These are phyloP conservation scores for Dendronephthya gigantea DNA, from an alignment of 64 coral and sea anemone species.

Conservation along the genomic window DNA sequence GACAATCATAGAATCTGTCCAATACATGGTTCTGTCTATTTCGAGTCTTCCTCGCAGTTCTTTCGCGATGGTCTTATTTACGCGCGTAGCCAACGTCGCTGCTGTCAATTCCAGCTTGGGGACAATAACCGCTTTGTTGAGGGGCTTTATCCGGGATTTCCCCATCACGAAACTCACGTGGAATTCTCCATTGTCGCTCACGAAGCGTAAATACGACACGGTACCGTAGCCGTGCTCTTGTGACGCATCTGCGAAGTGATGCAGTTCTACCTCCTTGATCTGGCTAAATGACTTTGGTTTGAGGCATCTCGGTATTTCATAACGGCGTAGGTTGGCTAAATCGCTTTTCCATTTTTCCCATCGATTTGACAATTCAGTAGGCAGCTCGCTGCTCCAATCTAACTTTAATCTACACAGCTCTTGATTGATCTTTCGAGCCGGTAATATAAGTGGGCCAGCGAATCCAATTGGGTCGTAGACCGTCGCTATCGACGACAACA, in stretches of 20 bases:
- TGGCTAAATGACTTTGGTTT: constrained; percentile 9
- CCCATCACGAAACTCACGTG: background rate
- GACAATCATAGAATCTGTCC: constrained; percentile 8
- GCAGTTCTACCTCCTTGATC: background rate
- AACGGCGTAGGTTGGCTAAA: background rate
- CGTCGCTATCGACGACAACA: constrained; percentile 40
- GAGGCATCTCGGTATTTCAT: constrained; percentile 16
- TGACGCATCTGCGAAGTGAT: background rate
- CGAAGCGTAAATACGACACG: background rate
- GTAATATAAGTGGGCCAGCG: constrained; percentile 35
- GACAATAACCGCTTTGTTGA: constrained; percentile 36
- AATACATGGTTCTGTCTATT: background rate
- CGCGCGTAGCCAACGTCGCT: constrained; percentile 25
- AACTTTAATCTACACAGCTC: constrained; percentile 23
- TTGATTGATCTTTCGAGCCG: constrained; percentile 45
- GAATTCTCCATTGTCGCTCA: background rate
- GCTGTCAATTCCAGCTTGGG: constrained; percentile 60
- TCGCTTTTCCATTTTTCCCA: background rate
- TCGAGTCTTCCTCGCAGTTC: background rate
- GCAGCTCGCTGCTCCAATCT: background rate
- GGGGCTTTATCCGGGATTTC: background rate
- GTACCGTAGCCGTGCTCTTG: constrained; percentile 16
- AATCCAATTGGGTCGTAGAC: constrained; percentile 52
- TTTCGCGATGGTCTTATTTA: background rate
- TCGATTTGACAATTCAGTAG: background rate